Evolutionary conservation across 2,113 vertebrate species (phyloP), one percentile per base, ranked within the genome.

Genomic region (Mesocricetus auratus): DNA sequence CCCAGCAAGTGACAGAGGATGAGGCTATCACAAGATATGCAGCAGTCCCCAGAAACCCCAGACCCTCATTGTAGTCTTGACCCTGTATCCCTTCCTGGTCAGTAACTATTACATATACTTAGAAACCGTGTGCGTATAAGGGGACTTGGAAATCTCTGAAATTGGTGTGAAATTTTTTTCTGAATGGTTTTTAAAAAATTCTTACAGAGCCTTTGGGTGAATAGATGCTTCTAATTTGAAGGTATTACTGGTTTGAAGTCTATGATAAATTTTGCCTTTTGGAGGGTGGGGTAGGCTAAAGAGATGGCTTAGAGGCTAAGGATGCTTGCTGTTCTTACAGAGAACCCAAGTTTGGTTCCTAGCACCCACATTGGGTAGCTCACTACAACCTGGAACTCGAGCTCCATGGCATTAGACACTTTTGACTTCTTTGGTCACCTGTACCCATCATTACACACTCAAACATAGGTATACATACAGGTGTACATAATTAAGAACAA

Each of bases 241-340:
- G 6, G 3, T 29, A 0, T 0, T 33, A 19, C 81, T 58, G 39
- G 16, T 33, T 56, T 58, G 73, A 45, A 29, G 39, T 66, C 19
- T 31, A 0, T 19, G 33, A 13, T 68, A 36, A 50, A 26, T 75
- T 62, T 17, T 29, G 36, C 4, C 33, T 0, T 0, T 0, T 0
- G 53, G 9, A 12, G 4, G 2, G 4, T 24, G 22, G 60, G 39
- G 39, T 75, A 17, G 33, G 2, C n/a, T 62, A 13, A 56, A 83
- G 24, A 60, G 56, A 42, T 62, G 22, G 33, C n/a, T 7, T 16
- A 29, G 36, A 42, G n/a, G 56, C 8, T 29, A 29, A 83, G 24
- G n/a, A 16, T 39, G 1, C n/a, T 26, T 42, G 36, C 81, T 83
- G 82, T 29, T 86, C 29, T 64, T 33, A 15, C 79, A 60, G 79